Conservation (phyloP, 2,113 vertebrate genomes). For the Tragelaphus scriptus region DNA sequence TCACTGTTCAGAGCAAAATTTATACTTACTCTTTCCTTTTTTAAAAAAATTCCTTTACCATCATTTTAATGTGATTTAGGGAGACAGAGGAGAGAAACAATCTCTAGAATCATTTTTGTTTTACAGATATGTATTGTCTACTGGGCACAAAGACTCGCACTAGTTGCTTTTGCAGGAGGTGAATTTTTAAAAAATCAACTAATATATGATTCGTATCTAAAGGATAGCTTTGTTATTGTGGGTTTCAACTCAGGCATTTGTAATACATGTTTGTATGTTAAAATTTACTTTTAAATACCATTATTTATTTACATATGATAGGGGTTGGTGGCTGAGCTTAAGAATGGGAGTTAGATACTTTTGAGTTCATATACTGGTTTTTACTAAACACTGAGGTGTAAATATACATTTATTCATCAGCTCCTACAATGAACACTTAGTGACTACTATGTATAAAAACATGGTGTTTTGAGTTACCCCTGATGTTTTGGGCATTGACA, state of each 20-base stretch:
- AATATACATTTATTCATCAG: neutral
- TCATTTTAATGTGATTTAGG: neutral
- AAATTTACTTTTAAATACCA: neutral
- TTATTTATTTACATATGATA: neutral
- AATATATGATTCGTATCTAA: neutral
- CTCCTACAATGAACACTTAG: neutral
- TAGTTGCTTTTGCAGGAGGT: neutral
- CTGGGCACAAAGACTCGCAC: neutral
- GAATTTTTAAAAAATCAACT: neutral
- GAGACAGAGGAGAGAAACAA: neutral
- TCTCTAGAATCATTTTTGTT: neutral
- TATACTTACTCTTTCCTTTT: neutral
- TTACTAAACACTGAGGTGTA: neutral
- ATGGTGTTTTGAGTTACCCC: neutral
- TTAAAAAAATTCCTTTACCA: neutral
- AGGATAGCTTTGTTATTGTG: neutral
- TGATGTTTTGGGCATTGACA: neutral
- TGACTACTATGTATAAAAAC: neutral
- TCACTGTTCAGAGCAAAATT: neutral
- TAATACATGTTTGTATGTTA: neutral
- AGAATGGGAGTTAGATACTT: neutral
- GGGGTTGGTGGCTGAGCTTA: neutral
- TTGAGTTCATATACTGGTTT: neutral
- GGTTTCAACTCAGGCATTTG: neutral
- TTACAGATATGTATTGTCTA: neutral